Conservation (phyloP, 2,888 invertebrate genomes). For the Congeria kusceri region DNA sequence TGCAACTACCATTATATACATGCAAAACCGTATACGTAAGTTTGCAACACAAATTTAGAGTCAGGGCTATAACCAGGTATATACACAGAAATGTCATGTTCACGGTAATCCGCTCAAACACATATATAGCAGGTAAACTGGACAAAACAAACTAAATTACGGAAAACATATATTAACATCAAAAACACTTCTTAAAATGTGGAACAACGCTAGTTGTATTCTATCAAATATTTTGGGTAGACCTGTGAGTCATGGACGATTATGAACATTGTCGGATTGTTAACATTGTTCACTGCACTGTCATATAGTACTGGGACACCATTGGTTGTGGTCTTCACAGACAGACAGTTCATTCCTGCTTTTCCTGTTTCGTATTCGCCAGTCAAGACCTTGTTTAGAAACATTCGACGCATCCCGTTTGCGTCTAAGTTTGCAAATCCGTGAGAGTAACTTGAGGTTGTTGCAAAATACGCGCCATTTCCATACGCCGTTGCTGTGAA, state of each 20-base stretch:
- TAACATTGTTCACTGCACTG: constrained; percentile 10
- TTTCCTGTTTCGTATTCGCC: neutral
- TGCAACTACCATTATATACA: no score
- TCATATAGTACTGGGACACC: constrained; percentile 14
- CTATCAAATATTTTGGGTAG: constrained; percentile 30
- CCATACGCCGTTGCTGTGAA: constrained; percentile 16
- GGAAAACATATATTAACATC: no score
- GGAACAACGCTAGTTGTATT: constrained; percentile 10
- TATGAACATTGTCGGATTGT: constrained; percentile 13
- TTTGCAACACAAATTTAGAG: no score
- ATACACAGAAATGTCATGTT: no score
- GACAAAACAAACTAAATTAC: no score
- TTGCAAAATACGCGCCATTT: constrained; percentile 24
- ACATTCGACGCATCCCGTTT: constrained; percentile 2
- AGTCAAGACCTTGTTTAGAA: constrained; percentile 18
- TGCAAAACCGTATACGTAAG: no score
- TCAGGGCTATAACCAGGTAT: no score
- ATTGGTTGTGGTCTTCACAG: neutral
- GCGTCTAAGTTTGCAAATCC: constrained; percentile 4
- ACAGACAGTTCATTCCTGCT: neutral
- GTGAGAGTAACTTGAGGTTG: constrained; percentile 10
- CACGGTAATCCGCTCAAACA: no score
- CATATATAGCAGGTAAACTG: no score
- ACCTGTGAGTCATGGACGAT: constrained; percentile 34
- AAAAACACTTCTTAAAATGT: no score